A percentile compares a stretch with the other conserved stretches of the same genome.
Conservation (phyloP, 2,113 vertebrate genomes). For the Poecilia latipinna region DNA sequence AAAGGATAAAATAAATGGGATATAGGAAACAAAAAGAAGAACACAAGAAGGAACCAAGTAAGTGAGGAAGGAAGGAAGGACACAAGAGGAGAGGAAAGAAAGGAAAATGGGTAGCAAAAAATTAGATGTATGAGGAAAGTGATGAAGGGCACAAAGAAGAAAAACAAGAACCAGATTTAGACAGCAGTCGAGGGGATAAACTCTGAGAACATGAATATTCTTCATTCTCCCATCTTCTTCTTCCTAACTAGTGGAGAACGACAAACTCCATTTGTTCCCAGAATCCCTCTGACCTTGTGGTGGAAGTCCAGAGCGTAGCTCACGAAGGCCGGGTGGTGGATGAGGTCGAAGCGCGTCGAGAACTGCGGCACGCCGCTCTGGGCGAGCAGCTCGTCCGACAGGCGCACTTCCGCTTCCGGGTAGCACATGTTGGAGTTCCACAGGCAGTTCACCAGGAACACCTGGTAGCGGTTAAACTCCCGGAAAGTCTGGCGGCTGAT, state of each 20-base stretch:
- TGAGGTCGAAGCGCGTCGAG: constrained; percentile 83
- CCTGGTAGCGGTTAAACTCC: constrained; percentile 88
- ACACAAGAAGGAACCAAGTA: too few relatives aligned
- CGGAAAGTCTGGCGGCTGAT: constrained; percentile 84
- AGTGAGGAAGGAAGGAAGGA: too few relatives aligned
- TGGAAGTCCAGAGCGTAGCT: constrained; percentile 84
- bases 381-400: constrained; percentile 78
- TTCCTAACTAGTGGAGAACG: too few relatives aligned
- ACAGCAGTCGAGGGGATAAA: too few relatives aligned
- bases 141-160: too few relatives aligned
- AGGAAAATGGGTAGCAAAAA: too few relatives aligned
- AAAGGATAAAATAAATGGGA: too few relatives aligned
- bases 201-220: too few relatives aligned
- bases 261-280: background rate
- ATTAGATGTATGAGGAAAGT: too few relatives aligned
- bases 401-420: constrained; percentile 71
- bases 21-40: too few relatives aligned
- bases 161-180: too few relatives aligned
- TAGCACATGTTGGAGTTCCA: constrained; percentile 87
- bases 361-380: constrained; percentile 73
- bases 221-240: background rate
- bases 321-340: constrained; percentile 88
- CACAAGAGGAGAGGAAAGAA: too few relatives aligned
- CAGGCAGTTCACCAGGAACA: constrained; percentile 87
- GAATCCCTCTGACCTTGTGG: constrained; percentile 80